These are phyloP conservation scores for Malthinus flaveolus DNA, from an alignment of 2,888 invertebrate species.

Conservation along the genomic window DNA sequence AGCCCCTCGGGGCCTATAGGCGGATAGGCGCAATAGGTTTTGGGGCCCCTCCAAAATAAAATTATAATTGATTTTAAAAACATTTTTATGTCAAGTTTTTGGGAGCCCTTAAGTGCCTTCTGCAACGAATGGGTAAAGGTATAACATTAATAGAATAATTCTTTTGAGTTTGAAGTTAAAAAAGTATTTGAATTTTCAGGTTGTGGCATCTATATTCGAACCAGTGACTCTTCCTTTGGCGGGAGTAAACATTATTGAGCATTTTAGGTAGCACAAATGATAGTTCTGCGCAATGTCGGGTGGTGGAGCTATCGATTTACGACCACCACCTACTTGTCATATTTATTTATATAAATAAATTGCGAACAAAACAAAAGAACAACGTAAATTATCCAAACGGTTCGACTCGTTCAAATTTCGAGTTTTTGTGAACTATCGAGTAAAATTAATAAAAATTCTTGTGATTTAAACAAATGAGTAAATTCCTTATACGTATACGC, in stretches of 20 bases:
- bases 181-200: not conserved
- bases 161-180: too few species aligned
- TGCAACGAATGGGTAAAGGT: too few species aligned
- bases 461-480: too few species aligned
- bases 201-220: not conserved
- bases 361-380: not conserved
- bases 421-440: not conserved
- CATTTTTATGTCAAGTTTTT: too few species aligned
- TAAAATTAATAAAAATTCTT: not conserved
- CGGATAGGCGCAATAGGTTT: too few species aligned
- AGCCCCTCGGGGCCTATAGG: too few species aligned
- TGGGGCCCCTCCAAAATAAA: too few species aligned
- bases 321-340: not conserved
- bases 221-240: too few species aligned
- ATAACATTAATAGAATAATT: too few species aligned
- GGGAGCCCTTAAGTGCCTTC: too few species aligned
- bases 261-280: not conserved
- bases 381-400: not conserved
- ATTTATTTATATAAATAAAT: not conserved
- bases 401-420: not conserved
- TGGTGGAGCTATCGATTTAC: constrained; percentile 10
- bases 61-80: too few species aligned
- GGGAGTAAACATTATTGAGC: not conserved
- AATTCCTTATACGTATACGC: not conserved
- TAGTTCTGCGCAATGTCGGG: constrained; percentile 12